Percentiles rank a stretch among this genome's conserved stretches.
Evolutionary conservation across 2,888 invertebrate species (phyloP).

Genomic region (Dendrolimus pini): DNA sequence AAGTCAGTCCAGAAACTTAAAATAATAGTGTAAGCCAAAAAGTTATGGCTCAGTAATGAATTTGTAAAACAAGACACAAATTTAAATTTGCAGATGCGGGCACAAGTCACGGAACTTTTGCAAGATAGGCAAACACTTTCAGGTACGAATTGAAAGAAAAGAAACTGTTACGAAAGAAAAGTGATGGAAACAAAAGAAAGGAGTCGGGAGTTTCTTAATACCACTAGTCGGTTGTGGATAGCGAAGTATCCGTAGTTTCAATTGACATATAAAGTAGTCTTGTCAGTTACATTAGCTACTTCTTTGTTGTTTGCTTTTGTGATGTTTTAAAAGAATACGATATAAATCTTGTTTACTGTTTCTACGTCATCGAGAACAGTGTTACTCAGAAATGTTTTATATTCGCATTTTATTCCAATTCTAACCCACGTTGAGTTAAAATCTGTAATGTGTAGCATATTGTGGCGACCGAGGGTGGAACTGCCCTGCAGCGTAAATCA

Average conservation of each 20-base stretch:
- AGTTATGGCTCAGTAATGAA: neutral
- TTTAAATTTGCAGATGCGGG: constrained; percentile 39
- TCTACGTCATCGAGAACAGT: too few species aligned
- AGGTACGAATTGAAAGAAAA: neutral
- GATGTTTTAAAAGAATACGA: constrained; percentile 1
- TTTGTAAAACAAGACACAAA: neutral
- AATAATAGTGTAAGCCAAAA: neutral
- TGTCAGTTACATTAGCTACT: neutral
- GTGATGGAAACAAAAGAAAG: neutral
- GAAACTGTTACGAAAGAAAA: neutral
- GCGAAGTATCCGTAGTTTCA: neutral
- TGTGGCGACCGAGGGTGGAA: too few species aligned
- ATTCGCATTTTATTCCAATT: too few species aligned
- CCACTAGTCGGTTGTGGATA: neutral
- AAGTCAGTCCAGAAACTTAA: too few species aligned
- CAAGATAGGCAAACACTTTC: constrained; percentile 34
- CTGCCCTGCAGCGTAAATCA: too few species aligned
- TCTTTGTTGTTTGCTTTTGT: constrained; percentile 3
- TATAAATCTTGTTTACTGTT: too few species aligned
- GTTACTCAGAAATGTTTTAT: too few species aligned
- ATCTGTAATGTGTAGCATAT: too few species aligned
- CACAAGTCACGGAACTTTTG: constrained; percentile 54
- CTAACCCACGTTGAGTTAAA: too few species aligned
- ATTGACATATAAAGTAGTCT: neutral
- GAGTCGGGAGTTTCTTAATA: neutral